Evolutionary conservation across 2,888 invertebrate genomes (phyloP).

Genomic region (Dicyrtomina minuta): DNA sequence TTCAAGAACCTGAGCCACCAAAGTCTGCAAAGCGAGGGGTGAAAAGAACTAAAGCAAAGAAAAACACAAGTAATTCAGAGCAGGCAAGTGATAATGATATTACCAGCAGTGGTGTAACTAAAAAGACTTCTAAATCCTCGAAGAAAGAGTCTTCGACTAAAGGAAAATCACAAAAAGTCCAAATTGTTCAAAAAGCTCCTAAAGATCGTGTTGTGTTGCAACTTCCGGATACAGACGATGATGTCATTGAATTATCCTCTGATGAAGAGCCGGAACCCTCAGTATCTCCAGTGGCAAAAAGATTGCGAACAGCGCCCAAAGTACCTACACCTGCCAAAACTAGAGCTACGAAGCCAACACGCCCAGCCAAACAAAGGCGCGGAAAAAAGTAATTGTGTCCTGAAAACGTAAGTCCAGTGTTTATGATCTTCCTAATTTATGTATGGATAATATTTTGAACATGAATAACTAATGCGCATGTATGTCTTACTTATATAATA

Average conservation of each 20-base stretch:
- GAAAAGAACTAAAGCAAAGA: not conserved
- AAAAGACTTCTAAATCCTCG: no score
- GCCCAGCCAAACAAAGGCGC: no score
- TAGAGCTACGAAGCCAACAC: not conserved
- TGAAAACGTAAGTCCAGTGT: no score
- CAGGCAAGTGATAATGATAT: not conserved
- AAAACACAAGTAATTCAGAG: not conserved
- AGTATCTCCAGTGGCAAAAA: not conserved
- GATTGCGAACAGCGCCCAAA: not conserved
- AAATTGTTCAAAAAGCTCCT: no score
- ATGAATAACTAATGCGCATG: no score
- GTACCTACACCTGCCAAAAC: not conserved
- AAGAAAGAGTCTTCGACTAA: not conserved
- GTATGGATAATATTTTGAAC: no score
- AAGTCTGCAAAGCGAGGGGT: no score
- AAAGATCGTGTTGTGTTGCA: conserved; percentile 3
- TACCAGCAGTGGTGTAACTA: not conserved
- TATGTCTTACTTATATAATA: no score
- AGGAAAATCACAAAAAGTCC: not conserved
- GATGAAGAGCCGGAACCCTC: not conserved
- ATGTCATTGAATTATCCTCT: not conserved
- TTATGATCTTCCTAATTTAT: no score
- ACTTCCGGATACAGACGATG: not conserved
- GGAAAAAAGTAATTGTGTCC: no score
- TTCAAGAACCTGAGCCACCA: not conserved